phyloP scores from a whole-genome alignment of 2,113 vertebrate genomes.

The Leptodactylus fuscus region DNA sequence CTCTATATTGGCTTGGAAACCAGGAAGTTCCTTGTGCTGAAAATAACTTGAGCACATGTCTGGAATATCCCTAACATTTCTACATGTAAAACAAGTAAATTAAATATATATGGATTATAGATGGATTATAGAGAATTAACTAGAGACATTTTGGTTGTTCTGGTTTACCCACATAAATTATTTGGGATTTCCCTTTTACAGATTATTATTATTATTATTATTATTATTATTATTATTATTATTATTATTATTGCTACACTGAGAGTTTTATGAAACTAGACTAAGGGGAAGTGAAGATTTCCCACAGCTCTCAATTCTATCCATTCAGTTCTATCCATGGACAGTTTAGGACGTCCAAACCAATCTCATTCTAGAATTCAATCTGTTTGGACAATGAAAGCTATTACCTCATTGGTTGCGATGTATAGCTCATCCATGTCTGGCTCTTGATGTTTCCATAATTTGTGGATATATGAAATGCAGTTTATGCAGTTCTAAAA shows the following conservation, averaged over 20 bases:
- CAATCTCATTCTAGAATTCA: neutral
- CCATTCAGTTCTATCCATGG: too few relatives aligned
- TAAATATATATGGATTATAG: neutral
- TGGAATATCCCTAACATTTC: conserved; percentile 20
- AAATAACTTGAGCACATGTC: neutral
- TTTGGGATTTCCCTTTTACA: neutral
- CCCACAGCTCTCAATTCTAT: neutral
- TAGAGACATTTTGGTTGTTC: neutral
- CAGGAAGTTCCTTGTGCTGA: conserved; percentile 35
- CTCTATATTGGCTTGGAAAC: conserved; percentile 21
- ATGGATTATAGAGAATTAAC: neutral
- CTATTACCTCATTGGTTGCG: neutral
- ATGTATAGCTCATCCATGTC: too few relatives aligned
- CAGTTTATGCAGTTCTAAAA: neutral
- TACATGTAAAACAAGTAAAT: neutral
- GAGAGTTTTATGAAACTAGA: neutral
- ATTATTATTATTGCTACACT: neutral
- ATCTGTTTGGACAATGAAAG: neutral
- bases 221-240: too few relatives aligned
- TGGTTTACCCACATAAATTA: neutral
- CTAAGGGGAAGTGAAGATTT: neutral
- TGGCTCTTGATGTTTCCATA: too few relatives aligned
- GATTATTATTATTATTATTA: too few relatives aligned
- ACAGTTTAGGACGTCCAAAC: neutral
- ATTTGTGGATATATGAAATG: too few relatives aligned